phyloP scores from a whole-genome alignment of 2,888 invertebrate species.

The Micropterix aruncella region DNA sequence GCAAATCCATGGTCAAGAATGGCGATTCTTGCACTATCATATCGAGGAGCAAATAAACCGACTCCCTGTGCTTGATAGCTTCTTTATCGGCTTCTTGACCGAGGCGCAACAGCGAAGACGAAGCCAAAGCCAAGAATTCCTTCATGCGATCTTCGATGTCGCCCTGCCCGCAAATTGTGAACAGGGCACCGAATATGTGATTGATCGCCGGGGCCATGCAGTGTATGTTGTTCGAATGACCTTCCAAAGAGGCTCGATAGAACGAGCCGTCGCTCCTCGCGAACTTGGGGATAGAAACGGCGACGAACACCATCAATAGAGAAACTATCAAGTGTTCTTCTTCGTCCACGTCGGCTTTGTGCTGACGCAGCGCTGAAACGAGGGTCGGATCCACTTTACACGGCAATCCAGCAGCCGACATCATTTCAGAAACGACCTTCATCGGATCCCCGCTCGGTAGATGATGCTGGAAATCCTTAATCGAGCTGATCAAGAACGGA shows the following conservation, averaged over 20 bases:
- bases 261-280: constrained; percentile 84
- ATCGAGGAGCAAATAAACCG: constrained; percentile 91
- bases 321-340: constrained; percentile 92
- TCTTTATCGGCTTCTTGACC: constrained; percentile 96
- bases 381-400: constrained; percentile 94
- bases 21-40: constrained; percentile 97
- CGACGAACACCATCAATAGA: constrained; percentile 95
- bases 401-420: constrained; percentile 85
- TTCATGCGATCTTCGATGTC: constrained; percentile 98
- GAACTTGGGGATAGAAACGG: constrained; percentile 91
- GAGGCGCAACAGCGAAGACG: constrained; percentile 84
- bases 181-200: constrained; percentile 90
- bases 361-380: constrained; percentile 76
- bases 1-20: constrained; percentile 94
- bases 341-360: constrained; percentile 77
- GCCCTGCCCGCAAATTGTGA: constrained; percentile 89
- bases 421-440: constrained; percentile 93
- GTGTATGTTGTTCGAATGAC: constrained; percentile 97
- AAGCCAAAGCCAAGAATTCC: constrained; percentile 85
- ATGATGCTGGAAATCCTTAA: constrained; percentile 88
- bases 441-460: constrained; percentile 80
- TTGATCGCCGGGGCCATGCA: constrained; percentile 96
- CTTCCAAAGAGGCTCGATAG: constrained; percentile 75
- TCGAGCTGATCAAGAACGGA: constrained; percentile 90
- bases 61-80: constrained; percentile 85